phyloP scores from a whole-genome alignment of 2,797 vertebrate genomes.

The Meriones psammophilus region DNA sequence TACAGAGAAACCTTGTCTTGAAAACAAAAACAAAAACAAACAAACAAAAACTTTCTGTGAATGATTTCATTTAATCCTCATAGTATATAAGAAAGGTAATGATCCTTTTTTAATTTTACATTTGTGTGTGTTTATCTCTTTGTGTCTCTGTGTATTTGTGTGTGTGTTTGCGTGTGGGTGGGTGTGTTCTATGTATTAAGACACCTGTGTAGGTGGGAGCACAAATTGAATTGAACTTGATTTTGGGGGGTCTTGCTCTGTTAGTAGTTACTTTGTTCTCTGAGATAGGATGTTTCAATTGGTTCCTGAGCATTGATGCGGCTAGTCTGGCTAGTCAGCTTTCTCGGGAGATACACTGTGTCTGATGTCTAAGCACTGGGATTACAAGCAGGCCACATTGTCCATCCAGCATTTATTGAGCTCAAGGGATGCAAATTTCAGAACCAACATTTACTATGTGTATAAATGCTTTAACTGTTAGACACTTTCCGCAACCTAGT shows the following conservation, averaged over 20 bases:
- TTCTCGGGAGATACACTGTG: neutral
- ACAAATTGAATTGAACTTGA: neutral
- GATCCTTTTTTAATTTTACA: neutral
- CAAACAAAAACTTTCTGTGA: neutral
- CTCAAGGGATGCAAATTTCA: neutral
- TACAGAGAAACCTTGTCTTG: too few species aligned
- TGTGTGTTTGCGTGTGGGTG: neutral
- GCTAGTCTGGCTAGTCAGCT: neutral
- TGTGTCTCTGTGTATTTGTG: too few species aligned
- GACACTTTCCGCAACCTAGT: neutral
- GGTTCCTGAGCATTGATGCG: neutral
- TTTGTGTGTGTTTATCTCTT: neutral
- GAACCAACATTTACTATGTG: neutral
- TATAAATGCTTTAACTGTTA: neutral
- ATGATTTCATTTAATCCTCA: constrained; percentile 57
- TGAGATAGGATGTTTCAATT: neutral
- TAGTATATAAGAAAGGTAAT: neutral
- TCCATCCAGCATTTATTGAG: neutral
- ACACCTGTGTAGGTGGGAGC: neutral
- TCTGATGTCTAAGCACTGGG: neutral
- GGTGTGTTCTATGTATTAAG: neutral
- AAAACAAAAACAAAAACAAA: too few species aligned
- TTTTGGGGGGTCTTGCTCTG: neutral
- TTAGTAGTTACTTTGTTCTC: neutral
- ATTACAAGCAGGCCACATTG: neutral